Base-by-base conservation (phyloP, 2,113 vertebrate genomes). In the Okapia johnstoni region DNA sequence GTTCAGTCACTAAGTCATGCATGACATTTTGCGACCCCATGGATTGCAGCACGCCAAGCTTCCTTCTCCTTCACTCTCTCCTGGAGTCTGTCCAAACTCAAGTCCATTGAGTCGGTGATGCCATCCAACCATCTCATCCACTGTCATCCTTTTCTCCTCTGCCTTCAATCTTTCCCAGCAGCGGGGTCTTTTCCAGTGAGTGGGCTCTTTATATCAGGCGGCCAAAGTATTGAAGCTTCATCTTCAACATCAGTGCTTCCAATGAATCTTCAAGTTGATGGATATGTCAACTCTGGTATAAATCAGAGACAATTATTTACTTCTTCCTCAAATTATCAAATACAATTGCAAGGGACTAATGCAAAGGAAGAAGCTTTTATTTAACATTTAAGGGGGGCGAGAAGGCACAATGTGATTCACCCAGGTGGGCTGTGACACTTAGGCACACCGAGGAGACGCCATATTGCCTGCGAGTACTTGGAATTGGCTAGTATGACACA, bases 381-480 rank as follows among this genome's bases (percentile, higher is more conserved):
- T 92, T 40, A 79, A 12, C n/a, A 36, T 57, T 70, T 54, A 6
- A 60, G 17, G 2, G 26, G 19, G 5, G 23, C 1, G 13, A 36
- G 15, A 15, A 33, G 58, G 12, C 16, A 0, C 3, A 10, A 1
- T 16, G 6, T 2, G 14, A 77, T 84, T 46, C 43, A 43, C 2
- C 28, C 23, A 15, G 28, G 21, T 57, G 33, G 9, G 1, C 23
- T 21, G 7, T 61, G 43, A 16, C 26, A 46, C 21, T 15, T 17
- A 15, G 26, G 5, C 7, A 5, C 11, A 7, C 1, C 1, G 0
- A 43, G 30, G 43, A 55, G 25, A 19, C 4, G 5, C 4, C 0
- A 0, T 7, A 0, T 1, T 46, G 5, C 48, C 13, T 21, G 4
- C 0, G 4, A 46, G 11, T 12, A 6, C 33, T 21, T 12, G 26